phyloP scores from a whole-genome alignment of 2,113 vertebrate species.

The Brachyhypopomus gauderio region DNA sequence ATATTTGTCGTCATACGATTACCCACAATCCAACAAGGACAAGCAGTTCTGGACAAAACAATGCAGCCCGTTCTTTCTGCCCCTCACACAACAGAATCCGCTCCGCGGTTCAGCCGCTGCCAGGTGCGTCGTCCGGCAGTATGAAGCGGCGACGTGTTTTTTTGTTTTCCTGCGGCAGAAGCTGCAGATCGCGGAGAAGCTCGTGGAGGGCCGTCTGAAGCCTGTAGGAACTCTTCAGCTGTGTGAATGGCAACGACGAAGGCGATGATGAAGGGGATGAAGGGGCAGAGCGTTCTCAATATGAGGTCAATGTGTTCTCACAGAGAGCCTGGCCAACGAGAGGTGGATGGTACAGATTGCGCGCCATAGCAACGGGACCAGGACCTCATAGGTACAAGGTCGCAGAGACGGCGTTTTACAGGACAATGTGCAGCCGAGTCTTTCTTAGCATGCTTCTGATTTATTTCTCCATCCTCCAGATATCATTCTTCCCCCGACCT shows the following conservation, averaged over 20 bases:
- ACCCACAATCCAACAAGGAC: too few species aligned
- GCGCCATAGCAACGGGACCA: background rate
- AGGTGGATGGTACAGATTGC: background rate
- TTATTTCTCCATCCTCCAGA: background rate
- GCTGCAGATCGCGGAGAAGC: too few species aligned
- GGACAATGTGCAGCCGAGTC: background rate
- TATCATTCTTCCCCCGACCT: constrained; percentile 8
- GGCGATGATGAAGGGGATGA: background rate
- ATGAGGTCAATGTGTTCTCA: constrained; percentile 8
- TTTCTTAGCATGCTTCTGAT: constrained; percentile 5
- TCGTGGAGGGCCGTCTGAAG: background rate
- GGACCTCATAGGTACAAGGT: background rate
- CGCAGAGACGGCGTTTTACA: background rate
- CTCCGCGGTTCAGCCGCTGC: too few species aligned
- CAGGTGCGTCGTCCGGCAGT: too few species aligned
- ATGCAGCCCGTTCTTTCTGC: too few species aligned
- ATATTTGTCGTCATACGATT: too few species aligned
- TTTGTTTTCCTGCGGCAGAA: too few species aligned
- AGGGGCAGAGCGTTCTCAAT: background rate
- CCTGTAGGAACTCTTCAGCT: background rate
- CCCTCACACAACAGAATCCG: too few species aligned
- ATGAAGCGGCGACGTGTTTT: too few species aligned
- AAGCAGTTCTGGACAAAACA: too few species aligned
- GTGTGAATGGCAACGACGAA: constrained; percentile 12
- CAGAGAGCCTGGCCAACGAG: background rate